Percentiles rank a stretch among this genome's conserved stretches.
phyloP scores from a whole-genome alignment of 2,113 vertebrate species.

The Chroicocephalus ridibundus region DNA sequence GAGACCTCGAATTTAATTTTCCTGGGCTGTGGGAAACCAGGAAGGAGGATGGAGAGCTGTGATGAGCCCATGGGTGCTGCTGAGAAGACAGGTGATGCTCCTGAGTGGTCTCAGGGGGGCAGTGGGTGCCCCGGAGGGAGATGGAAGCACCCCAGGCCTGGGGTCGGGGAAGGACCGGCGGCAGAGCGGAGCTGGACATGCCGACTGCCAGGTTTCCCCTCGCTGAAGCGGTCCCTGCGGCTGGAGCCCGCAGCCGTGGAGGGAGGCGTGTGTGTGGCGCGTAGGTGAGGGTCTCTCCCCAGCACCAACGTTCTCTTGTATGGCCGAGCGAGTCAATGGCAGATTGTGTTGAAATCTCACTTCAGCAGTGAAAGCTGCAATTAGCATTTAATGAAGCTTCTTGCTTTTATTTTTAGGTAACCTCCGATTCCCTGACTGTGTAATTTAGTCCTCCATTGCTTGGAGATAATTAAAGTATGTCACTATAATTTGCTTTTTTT shows the following conservation, averaged over 20 bases:
- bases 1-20: not conserved
- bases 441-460: slow-evolving; percentile 79
- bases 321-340: slow-evolving; percentile 31
- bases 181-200: not conserved
- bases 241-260: rapidly evolving
- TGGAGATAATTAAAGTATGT: slow-evolving; percentile 82
- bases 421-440: slow-evolving; percentile 75
- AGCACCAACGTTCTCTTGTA: not conserved
- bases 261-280: not conserved
- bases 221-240: rapidly evolving
- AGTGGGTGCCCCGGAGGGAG: not conserved
- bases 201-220: not conserved
- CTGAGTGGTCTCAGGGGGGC: rapidly evolving
- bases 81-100: not conserved
- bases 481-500: slow-evolving; percentile 80
- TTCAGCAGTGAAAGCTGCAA: slow-evolving; percentile 73
- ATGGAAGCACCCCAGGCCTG: not conserved
- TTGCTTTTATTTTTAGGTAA: slow-evolving; percentile 84
- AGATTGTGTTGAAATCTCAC: slow-evolving; percentile 66
- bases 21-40: not conserved
- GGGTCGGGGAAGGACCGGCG: rapidly evolving
- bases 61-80: not conserved
- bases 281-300: not conserved
- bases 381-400: slow-evolving; percentile 81
- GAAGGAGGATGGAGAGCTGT: not conserved